phyloP scores from a whole-genome alignment of 2,113 vertebrate genomes.

The Lichenostomus cassidix region DNA sequence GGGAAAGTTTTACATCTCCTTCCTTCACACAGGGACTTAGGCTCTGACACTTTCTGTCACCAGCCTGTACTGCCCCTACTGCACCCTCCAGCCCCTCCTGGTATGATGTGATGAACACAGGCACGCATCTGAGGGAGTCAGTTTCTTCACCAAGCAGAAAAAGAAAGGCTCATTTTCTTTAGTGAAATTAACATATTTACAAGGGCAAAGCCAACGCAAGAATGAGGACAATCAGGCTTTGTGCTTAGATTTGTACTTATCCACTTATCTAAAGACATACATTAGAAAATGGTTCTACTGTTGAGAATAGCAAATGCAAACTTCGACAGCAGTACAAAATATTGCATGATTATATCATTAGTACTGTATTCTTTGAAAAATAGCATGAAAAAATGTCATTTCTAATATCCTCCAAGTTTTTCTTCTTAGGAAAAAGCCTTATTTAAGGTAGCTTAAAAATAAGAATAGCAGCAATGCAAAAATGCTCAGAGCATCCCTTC shows the following conservation, averaged over 20 bases:
- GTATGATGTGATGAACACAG: not conserved
- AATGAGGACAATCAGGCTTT: not conserved
- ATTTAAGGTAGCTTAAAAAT: not conserved
- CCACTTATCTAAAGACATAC: not conserved
- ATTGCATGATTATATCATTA: not conserved
- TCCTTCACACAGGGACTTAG: not conserved
- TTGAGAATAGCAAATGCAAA: not conserved
- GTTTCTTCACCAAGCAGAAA: not conserved
- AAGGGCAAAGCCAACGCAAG: not conserved
- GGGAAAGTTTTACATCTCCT: not conserved
- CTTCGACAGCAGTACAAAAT: not conserved
- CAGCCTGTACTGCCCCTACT: rapidly evolving
- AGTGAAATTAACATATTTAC: not conserved
- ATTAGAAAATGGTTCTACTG: not conserved
- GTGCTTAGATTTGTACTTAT: not conserved
- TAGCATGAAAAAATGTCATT: not conserved
- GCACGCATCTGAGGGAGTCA: not conserved
- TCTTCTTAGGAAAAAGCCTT: not conserved
- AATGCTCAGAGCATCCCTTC: not conserved
- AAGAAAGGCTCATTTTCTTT: not conserved
- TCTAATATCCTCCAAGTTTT: not conserved
- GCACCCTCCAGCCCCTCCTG: not conserved
- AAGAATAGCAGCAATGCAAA: not conserved
- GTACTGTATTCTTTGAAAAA: not conserved
- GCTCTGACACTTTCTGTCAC: not conserved